These are phyloP conservation scores for Molothrus aeneus DNA, from an alignment of 2,797 vertebrate species.

Conservation along the genomic window DNA sequence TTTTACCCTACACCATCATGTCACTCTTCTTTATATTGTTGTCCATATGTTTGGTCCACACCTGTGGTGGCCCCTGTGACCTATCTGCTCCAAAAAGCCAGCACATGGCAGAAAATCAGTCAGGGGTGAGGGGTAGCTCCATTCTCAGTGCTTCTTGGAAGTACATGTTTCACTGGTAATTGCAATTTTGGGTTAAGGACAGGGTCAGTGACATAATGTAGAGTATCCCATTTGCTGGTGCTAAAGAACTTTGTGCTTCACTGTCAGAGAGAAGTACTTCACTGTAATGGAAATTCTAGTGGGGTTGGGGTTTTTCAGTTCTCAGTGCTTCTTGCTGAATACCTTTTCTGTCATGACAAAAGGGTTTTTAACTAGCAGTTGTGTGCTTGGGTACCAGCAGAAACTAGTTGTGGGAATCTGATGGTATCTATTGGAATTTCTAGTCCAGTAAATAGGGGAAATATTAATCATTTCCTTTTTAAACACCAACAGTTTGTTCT, in stretches of 20 bases:
- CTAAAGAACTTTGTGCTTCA: neutral
- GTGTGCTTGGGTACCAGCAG: neutral
- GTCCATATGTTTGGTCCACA: neutral
- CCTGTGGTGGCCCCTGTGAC: neutral
- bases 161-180: neutral
- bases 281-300: neutral
- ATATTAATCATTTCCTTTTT: slow-evolving; percentile 37
- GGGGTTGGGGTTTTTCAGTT: neutral
- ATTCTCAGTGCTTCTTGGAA: neutral
- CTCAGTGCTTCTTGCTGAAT: neutral
- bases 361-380: neutral
- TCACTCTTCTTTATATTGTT: neutral
- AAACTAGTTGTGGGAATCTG: neutral
- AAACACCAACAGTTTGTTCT: slow-evolving; percentile 20
- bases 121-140: neutral
- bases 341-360: neutral
- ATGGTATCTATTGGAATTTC: slow-evolving; percentile 10
- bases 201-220: neutral
- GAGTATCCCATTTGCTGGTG: neutral
- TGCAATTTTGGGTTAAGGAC: neutral
- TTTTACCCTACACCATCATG: neutral
- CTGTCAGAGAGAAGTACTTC: neutral
- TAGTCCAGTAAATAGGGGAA: neutral
- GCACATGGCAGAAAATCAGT: neutral
- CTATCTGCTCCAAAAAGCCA: neutral